Conservation (phyloP, 53 echinoderm and acorn worm genomes). For the Luidia sarsii region DNA sequence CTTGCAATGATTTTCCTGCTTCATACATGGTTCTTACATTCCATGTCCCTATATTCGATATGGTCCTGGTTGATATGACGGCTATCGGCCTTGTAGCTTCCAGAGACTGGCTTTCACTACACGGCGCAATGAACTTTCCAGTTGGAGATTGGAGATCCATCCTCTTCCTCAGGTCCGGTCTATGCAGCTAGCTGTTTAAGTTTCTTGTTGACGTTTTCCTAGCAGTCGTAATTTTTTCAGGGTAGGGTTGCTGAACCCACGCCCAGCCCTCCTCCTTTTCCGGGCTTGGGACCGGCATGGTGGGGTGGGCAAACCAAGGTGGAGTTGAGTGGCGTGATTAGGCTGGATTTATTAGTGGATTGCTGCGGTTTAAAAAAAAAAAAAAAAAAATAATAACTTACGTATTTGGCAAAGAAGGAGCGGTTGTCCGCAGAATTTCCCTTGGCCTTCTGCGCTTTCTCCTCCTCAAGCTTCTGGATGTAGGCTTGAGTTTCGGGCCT, state of each 20-base stretch:
- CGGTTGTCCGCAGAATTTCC: constrained; percentile 79
- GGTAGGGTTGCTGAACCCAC: no score
- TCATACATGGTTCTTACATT: constrained; percentile 49
- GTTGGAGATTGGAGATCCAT: no score
- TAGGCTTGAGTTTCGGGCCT: constrained; percentile 97
- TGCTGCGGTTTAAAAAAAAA: no score
- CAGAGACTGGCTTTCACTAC: constrained; percentile 34
- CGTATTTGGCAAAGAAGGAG: constrained; percentile 98
- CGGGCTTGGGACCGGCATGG: no score
- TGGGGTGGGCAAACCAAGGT: no score
- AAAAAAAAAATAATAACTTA: constrained; percentile 59
- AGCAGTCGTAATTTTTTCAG: no score
- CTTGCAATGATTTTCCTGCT: constrained; percentile 2
- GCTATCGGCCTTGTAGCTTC: constrained; percentile 36
- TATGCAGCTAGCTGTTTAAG: no score
- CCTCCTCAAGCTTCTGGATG: constrained; percentile 90
- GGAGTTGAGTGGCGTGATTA: no score
- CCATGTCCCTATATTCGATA: constrained; percentile 45
- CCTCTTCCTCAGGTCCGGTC: no score
- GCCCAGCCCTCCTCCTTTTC: no score
- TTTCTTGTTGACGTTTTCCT: no score
- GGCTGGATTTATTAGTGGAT: no score
- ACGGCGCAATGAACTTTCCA: constrained; percentile 16
- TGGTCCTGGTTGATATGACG: constrained; percentile 38
- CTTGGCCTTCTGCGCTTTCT: constrained; percentile 79